These are phyloP conservation scores for Pollachius pollachius DNA, from an alignment of 2,113 vertebrate species.

Conservation along the genomic window DNA sequence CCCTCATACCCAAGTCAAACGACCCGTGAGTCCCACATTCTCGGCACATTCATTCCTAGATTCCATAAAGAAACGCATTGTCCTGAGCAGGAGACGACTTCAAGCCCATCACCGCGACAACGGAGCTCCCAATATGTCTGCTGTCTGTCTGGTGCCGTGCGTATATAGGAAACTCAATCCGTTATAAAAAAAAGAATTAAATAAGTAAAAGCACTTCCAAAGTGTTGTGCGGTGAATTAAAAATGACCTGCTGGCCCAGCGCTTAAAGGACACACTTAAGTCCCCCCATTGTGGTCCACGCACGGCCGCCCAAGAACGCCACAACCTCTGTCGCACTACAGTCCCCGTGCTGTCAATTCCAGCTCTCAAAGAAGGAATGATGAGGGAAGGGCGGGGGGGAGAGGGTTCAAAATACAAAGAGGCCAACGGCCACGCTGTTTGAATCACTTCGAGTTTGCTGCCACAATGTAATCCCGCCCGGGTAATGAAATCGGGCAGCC, in stretches of 20 bases:
- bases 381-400: too few species aligned
- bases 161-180: constrained; percentile 7
- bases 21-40: constrained; percentile 88
- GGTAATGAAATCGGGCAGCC: constrained; percentile 55
- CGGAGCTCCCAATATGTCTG: constrained; percentile 2
- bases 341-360: too few species aligned
- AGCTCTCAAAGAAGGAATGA: too few species aligned
- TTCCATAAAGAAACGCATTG: too few species aligned
- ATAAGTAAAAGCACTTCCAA: constrained; percentile 46
- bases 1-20: constrained; percentile 96
- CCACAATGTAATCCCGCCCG: not conserved
- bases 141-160: constrained; percentile 13
- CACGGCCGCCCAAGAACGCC: too few species aligned
- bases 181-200: too few species aligned
- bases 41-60: not conserved
- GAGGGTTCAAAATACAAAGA: too few species aligned
- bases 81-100: not conserved
- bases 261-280: too few species aligned
- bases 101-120: constrained; percentile 5
- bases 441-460: too few species aligned
- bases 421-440: too few species aligned
- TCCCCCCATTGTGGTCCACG: too few species aligned
- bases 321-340: too few species aligned
- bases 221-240: constrained; percentile 44
- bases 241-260: constrained; percentile 38